Evolutionary conservation across 23 tunicate genomes (phyloP).

Genomic region (Corella eumyota): DNA sequence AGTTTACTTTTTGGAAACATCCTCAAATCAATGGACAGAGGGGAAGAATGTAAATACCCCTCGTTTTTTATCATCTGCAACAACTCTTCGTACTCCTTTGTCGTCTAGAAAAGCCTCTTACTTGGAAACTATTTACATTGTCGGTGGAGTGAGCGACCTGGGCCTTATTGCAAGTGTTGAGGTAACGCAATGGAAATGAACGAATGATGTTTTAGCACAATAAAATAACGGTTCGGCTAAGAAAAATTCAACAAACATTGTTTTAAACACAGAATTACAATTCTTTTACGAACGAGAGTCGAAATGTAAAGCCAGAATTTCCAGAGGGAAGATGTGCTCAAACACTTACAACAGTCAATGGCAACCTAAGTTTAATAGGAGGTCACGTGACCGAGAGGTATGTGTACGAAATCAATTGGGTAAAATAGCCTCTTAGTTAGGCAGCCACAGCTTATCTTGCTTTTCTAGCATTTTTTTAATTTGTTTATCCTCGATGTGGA

Average conservation of each 20-base stretch:
- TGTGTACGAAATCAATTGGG: not conserved
- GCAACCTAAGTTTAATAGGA: conserved; percentile 42
- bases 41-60: conserved; percentile 17
- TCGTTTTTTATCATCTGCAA: conserved; percentile 27
- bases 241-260: not conserved
- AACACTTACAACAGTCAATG: conserved; percentile 24
- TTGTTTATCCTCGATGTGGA: too few species aligned
- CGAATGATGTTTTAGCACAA: not conserved
- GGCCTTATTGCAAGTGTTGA: conserved; percentile 56
- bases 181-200: conserved; percentile 14
- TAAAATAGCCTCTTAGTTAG: too few species aligned
- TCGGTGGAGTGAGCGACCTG: conserved; percentile 56
- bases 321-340: conserved; percentile 89
- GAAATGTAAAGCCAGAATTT: conserved; percentile 53
- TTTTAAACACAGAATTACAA: conserved; percentile 1
- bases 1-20: conserved; percentile 18
- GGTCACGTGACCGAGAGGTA: conserved; percentile 90
- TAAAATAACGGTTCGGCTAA: not conserved
- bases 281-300: conserved; percentile 5
- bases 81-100: conserved; percentile 5
- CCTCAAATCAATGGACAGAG: conserved; percentile 30
- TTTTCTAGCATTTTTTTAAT: too few species aligned
- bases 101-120: not conserved
- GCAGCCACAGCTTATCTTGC: too few species aligned
- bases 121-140: conserved; percentile 33